These are phyloP conservation scores for Diachasmimorpha longicaudata DNA, from an alignment of 1,140 invertebrate species.

Conservation along the genomic window DNA sequence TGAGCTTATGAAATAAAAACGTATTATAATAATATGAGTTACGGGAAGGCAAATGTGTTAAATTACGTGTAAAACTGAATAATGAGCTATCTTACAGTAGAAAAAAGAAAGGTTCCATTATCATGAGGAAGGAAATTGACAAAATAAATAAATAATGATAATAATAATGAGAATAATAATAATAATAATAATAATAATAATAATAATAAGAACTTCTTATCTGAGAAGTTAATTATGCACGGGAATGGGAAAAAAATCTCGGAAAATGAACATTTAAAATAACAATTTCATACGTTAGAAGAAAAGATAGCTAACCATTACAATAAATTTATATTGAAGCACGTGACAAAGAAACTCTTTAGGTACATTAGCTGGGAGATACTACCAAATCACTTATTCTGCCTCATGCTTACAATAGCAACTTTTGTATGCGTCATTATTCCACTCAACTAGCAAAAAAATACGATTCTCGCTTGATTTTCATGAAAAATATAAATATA, in stretches of 20 bases:
- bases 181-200: too few species aligned
- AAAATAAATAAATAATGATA: too few species aligned
- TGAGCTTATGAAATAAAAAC: not conserved
- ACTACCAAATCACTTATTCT: not conserved
- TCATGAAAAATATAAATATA: not conserved
- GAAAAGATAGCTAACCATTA: not conserved
- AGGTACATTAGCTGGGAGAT: not conserved
- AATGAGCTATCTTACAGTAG: constrained; percentile 1
- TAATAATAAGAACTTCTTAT: not conserved
- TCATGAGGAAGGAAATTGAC: not conserved
- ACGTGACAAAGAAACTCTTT: not conserved
- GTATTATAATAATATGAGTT: not conserved
- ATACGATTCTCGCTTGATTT: not conserved
- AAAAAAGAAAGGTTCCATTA: not conserved
- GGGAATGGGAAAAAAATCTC: not conserved
- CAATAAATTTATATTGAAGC: not conserved
- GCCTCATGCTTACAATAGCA: not conserved
- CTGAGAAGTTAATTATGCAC: not conserved
- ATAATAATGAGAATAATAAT: too few species aligned
- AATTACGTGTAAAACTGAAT: not conserved
- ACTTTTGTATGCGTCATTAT: not conserved
- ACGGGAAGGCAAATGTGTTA: not conserved
- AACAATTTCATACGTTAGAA: not conserved
- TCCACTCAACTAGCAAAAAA: not conserved
- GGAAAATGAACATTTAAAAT: not conserved